These are phyloP conservation scores for Mamestra configurata DNA, from an alignment of 1,140 invertebrate species.

Conservation along the genomic window DNA sequence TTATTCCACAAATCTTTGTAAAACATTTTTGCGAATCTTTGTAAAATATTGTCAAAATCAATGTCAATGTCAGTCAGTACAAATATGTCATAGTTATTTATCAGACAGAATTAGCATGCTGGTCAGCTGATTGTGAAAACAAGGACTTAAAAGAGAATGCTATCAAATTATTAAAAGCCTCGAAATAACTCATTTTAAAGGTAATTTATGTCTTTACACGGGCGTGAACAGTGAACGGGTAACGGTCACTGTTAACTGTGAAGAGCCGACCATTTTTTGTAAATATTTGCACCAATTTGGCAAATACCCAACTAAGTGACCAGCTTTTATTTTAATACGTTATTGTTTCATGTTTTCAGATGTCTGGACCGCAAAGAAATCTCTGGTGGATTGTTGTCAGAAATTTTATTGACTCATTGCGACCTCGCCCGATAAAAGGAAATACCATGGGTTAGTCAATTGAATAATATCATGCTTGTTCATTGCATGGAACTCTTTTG, in stretches of 20 bases:
- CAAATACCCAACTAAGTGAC: neutral
- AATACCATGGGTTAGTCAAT: constrained; percentile 73
- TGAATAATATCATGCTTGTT: neutral
- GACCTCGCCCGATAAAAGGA: constrained; percentile 70
- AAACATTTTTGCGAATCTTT: no score
- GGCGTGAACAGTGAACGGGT: no score
- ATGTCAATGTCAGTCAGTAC: no score
- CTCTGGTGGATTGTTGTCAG: constrained; percentile 75
- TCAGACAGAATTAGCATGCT: neutral
- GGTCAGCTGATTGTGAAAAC: neutral
- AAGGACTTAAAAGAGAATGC: neutral
- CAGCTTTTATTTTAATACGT: no score
- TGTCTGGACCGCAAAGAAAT: constrained; percentile 74
- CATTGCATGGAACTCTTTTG: no score
- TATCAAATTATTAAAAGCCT: neutral
- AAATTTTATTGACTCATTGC: constrained; percentile 82
- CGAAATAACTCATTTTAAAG: neutral
- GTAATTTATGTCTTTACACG: neutral
- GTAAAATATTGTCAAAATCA: no score
- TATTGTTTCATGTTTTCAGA: constrained; percentile 59
- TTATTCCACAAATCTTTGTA: no score
- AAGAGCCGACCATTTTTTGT: neutral
- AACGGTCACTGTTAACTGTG: no score
- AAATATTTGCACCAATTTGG: neutral
- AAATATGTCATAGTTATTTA: no score